Evolutionary conservation across 2,797 vertebrate species (phyloP).

Genomic region (Ataeniobius toweri): DNA sequence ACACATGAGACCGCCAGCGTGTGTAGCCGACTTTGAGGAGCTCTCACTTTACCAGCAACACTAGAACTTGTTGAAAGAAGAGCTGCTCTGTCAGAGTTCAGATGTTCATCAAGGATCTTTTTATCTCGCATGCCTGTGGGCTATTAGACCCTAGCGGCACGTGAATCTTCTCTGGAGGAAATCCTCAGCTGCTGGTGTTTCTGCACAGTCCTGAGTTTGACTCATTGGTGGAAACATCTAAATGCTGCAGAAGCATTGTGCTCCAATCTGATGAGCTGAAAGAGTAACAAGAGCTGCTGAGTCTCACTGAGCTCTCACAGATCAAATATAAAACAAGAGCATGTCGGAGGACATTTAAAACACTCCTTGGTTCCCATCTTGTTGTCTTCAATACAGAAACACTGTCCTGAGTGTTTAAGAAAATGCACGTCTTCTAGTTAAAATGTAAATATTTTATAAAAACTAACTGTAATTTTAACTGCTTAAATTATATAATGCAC

Average conservation of each 20-base stretch:
- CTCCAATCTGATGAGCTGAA: not conserved
- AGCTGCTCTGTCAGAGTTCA: not conserved
- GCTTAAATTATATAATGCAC: slow-evolving; percentile 58
- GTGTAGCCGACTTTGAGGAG: not conserved
- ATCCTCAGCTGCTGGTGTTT: slow-evolving; percentile 9
- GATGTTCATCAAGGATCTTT: not conserved
- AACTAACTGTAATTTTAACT: slow-evolving; percentile 42
- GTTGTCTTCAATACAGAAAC: not conserved
- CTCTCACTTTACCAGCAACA: slow-evolving; percentile 9
- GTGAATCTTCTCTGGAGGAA: not conserved
- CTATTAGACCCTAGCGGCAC: not conserved
- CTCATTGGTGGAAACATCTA: not conserved
- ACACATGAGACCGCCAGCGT: not conserved
- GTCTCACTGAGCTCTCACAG: not conserved
- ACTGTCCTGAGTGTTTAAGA: slow-evolving; percentile 8
- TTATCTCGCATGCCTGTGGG: not conserved
- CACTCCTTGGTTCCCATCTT: no score
- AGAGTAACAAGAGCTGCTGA: slow-evolving; percentile 3
- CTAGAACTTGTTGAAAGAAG: not conserved
- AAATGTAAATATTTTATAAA: slow-evolving; percentile 52
- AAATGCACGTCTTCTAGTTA: slow-evolving; percentile 26
- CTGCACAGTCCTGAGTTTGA: not conserved
- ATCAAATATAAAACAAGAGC: not conserved
- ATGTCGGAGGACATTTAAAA: not conserved
- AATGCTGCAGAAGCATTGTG: not conserved